A percentile compares a stretch with the other conserved stretches of the same genome.
Evolutionary conservation across 2,113 vertebrate species (phyloP).

Genomic region (Actenoides hombroni): DNA sequence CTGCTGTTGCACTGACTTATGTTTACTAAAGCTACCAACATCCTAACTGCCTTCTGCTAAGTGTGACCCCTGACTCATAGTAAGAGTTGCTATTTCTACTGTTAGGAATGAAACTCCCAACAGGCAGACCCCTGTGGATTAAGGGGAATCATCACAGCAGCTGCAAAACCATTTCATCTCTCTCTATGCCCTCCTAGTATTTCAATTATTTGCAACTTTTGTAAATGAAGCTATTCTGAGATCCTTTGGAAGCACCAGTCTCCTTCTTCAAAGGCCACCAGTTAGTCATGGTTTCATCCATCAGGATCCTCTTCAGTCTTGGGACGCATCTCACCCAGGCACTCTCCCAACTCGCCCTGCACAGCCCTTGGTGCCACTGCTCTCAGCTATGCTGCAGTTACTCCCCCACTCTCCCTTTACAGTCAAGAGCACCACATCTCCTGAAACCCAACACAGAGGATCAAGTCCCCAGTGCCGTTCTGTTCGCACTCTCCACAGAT

Average conservation of each 20-base stretch:
- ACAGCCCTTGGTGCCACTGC: neutral
- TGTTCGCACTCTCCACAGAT: neutral
- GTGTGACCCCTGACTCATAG: neutral
- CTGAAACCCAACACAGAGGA: neutral
- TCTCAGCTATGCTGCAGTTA: neutral
- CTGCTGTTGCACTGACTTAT: neutral
- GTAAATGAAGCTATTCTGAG: constrained; percentile 23
- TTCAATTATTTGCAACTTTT: neutral
- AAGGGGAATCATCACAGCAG: neutral
- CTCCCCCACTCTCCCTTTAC: neutral
- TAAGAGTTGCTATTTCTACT: neutral
- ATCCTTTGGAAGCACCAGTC: neutral
- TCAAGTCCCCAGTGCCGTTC: neutral
- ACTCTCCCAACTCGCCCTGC: neutral
- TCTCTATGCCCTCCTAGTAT: neutral
- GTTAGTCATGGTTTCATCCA: neutral
- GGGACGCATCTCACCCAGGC: neutral
- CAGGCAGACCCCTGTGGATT: neutral
- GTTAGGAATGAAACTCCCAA: neutral
- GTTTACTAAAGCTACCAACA: neutral
- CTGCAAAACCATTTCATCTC: neutral
- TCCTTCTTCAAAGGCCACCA: neutral
- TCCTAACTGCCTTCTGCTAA: neutral
- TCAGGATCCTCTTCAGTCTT: neutral
- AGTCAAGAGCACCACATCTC: neutral